These are phyloP conservation scores for Sebastes baramenuke DNA, from an alignment of 2,797 vertebrate genomes.

Conservation along the genomic window DNA sequence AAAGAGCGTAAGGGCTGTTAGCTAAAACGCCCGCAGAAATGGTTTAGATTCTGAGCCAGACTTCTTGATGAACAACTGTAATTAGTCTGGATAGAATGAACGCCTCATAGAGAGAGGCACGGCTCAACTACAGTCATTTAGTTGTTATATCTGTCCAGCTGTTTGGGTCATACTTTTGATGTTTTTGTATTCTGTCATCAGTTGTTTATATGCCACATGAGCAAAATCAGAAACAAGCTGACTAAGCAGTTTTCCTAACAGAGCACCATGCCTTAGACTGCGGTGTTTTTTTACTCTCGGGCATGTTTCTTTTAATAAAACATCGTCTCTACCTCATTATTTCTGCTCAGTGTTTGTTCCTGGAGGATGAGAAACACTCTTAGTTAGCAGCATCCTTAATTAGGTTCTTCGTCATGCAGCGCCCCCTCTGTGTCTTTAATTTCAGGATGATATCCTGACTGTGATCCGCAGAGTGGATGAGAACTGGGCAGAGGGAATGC, in stretches of 20 bases:
- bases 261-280: background rate
- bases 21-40: constrained; percentile 44
- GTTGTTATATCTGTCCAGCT: constrained; percentile 44
- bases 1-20: constrained; percentile 33
- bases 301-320: constrained; percentile 36
- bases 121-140: constrained; percentile 48
- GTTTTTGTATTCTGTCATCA: constrained; percentile 48
- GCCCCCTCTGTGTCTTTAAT: constrained; percentile 10
- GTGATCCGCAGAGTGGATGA: constrained; percentile 99
- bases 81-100: constrained; percentile 54
- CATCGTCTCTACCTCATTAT: constrained; percentile 39
- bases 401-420: constrained; percentile 5
- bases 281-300: constrained; percentile 8
- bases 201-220: constrained; percentile 45
- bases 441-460: constrained; percentile 95
- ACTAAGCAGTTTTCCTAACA: constrained; percentile 34
- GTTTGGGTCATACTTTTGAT: constrained; percentile 41
- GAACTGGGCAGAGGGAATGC: constrained; percentile 99
- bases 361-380: constrained; percentile 30
- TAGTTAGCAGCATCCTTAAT: constrained; percentile 39
- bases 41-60: constrained; percentile 45
- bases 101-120: constrained; percentile 6
- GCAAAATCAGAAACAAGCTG: constrained; percentile 58
- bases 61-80: constrained; percentile 63
- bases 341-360: constrained; percentile 39